A percentile compares a stretch with the other conserved stretches of the same genome.
Evolutionary conservation across 2,113 vertebrate genomes (phyloP).

Genomic region (Seriola rivoliana): DNA sequence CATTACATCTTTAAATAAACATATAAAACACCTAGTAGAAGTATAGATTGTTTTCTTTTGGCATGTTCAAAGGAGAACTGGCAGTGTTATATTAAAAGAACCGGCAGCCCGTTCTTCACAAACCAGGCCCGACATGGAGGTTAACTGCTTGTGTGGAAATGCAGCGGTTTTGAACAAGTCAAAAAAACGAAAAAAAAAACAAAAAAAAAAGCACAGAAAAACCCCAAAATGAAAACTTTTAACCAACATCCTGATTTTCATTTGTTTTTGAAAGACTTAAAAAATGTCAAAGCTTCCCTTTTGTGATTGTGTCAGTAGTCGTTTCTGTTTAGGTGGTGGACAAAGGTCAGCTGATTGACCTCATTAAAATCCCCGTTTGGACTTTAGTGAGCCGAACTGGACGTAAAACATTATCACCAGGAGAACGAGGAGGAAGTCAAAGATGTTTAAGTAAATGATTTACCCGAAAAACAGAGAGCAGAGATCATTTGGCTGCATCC

Average conservation of each 20-base stretch:
- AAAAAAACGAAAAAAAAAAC: neutral
- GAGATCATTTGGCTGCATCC: neutral
- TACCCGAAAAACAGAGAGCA: neutral
- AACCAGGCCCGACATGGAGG: too few species aligned
- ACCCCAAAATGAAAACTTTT: slow-evolving; percentile 17
- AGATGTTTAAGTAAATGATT: neutral
- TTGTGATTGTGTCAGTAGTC: neutral
- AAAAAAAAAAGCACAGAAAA: neutral
- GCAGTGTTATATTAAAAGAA: too few species aligned
- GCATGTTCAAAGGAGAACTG: too few species aligned
- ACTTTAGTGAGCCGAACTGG: neutral
- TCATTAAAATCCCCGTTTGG: too few species aligned
- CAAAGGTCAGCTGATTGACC: too few species aligned
- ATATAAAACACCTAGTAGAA: too few species aligned
- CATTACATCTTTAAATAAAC: too few species aligned
- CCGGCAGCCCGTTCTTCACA: too few species aligned
- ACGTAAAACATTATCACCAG: neutral
- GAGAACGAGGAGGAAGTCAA: neutral
- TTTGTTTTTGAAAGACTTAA: neutral
- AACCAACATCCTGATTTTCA: slow-evolving; percentile 21
- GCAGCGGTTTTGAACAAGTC: neutral
- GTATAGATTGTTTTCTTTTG: too few species aligned
- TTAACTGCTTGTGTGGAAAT: neutral
- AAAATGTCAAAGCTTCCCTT: neutral
- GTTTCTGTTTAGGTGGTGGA: too few species aligned